Base-by-base conservation (phyloP, 2,797 vertebrate genomes). In the Myotis pilosus region DNA sequence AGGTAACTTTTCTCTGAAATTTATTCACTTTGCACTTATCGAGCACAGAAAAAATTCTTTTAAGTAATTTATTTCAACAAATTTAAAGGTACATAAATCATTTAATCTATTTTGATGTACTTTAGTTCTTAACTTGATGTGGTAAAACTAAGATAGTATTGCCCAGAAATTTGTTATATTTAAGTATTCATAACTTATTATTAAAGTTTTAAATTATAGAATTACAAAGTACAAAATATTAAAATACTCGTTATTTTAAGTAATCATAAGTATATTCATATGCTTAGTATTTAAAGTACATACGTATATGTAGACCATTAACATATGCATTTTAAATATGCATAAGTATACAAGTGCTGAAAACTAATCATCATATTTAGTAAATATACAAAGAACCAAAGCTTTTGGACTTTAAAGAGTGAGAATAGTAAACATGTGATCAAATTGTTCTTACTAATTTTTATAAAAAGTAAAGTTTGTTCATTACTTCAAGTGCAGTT, bases 1-100 rank as follows among this genome's bases (percentile, higher is more conserved):
- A 94, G 30, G 68, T 78, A 93, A 75, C 30, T 92, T 53, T 87
- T 92, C 47, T 87, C 23, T 94, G 11, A 90, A 94, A 69, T 20
- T 55, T 87, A 89, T 20, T 92, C 25, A 91, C 30, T 91, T 89
- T 93, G 47, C n/a, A 87, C 80, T 80, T 96, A 95, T 49, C 91
- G 8, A 89, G 47, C n/a, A 94, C 2, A 87, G 20, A 95, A 94
- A 76, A 38, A 94, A 38, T 92, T 2, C 22, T 71, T 51, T 51
- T 60, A 68, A 89, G 25, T 92, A 82, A 89, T 79, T 62, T 82
- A 92, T 94, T 94, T 95, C 81, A 93, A 85, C 17, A 79, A 94
- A 91, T 53, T 66, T 69, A 92, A 94, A 95, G 13, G 17, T 66
- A 25, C 11, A 66, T 55, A 88, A 90, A 51, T 17, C 17, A 93